Evolutionary conservation across 2,113 vertebrate genomes (phyloP).

Genomic region (Ovibos moschatus): DNA sequence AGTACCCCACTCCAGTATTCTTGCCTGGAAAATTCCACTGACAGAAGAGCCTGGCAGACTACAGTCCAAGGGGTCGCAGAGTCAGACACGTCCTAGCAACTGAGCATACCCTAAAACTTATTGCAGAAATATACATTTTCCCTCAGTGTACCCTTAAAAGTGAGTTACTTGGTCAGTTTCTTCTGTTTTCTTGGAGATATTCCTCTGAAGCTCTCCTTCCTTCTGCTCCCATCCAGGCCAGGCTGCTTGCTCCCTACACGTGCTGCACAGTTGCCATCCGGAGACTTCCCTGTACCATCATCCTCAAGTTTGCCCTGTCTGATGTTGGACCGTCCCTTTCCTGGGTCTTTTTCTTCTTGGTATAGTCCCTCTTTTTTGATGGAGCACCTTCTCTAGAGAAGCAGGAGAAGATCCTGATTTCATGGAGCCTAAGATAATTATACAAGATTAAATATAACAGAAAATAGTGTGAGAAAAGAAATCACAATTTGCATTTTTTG

Average conservation of each 20-base stretch:
- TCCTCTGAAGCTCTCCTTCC: too few species aligned
- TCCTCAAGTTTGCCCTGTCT: neutral
- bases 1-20: neutral
- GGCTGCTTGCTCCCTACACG: neutral
- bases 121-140: neutral
- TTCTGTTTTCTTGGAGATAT: neutral
- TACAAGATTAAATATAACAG: neutral
- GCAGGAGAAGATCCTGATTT: neutral
- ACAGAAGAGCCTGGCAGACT: neutral
- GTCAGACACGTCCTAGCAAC: neutral
- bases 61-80: neutral
- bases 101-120: neutral
- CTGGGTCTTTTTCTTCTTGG: neutral
- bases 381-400: neutral
- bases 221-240: neutral
- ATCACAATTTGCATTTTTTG: neutral
- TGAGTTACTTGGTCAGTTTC: neutral
- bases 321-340: neutral
- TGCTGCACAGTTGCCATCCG: accelerated
- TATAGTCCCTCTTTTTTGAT: neutral
- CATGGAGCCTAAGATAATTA: neutral
- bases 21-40: neutral
- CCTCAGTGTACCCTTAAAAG: neutral
- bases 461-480: neutral
- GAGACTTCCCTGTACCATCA: too few species aligned